Conservation (phyloP, 2,888 invertebrate species). For the Acronicta aceris region DNA sequence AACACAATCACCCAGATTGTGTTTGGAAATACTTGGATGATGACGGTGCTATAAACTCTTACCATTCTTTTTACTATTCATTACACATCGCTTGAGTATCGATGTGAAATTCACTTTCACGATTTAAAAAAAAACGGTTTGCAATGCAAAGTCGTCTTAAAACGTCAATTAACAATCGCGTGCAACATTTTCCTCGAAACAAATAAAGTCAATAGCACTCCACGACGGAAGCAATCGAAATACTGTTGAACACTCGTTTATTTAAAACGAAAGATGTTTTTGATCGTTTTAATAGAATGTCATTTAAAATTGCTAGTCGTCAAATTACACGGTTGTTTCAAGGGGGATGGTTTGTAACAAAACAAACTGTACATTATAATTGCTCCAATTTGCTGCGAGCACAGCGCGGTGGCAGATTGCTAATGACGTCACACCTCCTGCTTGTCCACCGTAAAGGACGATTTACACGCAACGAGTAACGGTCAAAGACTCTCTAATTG, state of each 20-base stretch:
- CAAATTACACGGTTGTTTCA: slow-evolving; percentile 43
- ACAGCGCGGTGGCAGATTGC: slow-evolving; percentile 72
- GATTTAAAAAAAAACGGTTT: background rate
- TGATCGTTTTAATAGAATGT: slow-evolving; percentile 52
- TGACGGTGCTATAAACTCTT: too few species aligned
- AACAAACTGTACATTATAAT: slow-evolving; percentile 78
- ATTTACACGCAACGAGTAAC: slow-evolving; percentile 51
- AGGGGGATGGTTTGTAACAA: slow-evolving; percentile 65
- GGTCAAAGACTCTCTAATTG: background rate
- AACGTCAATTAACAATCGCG: slow-evolving; percentile 13
- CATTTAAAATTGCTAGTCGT: slow-evolving; percentile 45
- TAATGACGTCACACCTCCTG: slow-evolving; percentile 80
- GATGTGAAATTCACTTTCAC: background rate
- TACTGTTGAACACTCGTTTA: slow-evolving; percentile 41
- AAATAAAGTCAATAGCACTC: slow-evolving; percentile 14
- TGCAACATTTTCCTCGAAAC: slow-evolving; percentile 2
- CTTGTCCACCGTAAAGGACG: slow-evolving; percentile 52
- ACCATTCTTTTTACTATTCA: background rate
- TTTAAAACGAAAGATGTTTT: slow-evolving; percentile 54
- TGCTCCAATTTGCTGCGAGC: slow-evolving; percentile 81
- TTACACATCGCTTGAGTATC: background rate
- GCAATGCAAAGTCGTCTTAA: background rate
- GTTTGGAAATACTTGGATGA: too few species aligned
- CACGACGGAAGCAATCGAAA: slow-evolving; percentile 33
- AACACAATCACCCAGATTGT: too few species aligned